Base-by-base conservation (phyloP, 2,888 invertebrate species). In the Peribatodes rhomboidaria region DNA sequence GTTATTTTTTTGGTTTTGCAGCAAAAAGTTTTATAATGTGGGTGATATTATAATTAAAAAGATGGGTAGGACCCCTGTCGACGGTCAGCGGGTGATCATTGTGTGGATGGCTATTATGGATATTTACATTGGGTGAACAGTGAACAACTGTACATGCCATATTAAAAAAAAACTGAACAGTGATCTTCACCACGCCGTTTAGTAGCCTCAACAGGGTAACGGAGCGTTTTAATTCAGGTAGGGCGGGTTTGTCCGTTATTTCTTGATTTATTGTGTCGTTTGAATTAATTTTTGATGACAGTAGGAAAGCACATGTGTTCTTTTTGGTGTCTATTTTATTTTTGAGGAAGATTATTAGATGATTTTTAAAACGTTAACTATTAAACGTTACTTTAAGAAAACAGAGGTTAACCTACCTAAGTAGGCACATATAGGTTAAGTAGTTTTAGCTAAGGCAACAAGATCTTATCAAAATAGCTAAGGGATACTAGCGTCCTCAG, bases 21-120 rank as follows among this genome's bases (percentile, higher is more conserved):
- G 60, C 56, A 65, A 60, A 65, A 65, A 60, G 60, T 65, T 84
- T 87, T 87, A 85, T 90, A 90, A 90, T 90, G 88, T 90, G 87
- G 89, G 87, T 93, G 93, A 93, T 93, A 92, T 92, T 91, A 87
- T 93, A 93, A 93, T 93, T 92, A 91, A 88, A 90, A 88, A 84
- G 86, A 80, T 86, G 84, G 87, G 83, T 79, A 78, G 65, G 31
- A 56, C 56, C 88, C 89, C 88, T 87, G 88, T 84, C 82, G 88
- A n/a, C 60, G 60, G 42, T 69, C 91, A 78, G 86, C 87, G 84
- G 93, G 92, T 83, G 84, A 75, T 75, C 86, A 86, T 93, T 93
- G 92, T 92, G 81, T 75, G 84, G 81, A 88, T 83, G 88, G 86
- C 80, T 88, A 90, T 91, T 91, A 92, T 80, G 78, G 86, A 83